Evolutionary conservation across 2,113 vertebrate genomes (phyloP).

Genomic region (Orientallactaga bullata): DNA sequence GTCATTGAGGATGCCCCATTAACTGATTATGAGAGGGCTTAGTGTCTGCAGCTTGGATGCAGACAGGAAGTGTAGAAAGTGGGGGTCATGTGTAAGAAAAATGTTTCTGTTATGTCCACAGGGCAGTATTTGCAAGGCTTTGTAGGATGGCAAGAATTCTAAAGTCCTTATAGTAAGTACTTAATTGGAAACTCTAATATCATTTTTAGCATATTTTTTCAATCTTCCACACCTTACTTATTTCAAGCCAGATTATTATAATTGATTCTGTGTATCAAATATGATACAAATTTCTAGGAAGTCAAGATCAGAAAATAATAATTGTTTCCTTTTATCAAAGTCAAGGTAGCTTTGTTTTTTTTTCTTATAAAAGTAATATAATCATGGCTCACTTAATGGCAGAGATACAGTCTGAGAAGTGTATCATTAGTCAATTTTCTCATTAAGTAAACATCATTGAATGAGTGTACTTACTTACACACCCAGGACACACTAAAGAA

Average conservation of each 20-base stretch:
- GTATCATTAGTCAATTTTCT: not conserved
- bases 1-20: not conserved
- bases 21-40: not conserved
- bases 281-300: constrained; percentile 17
- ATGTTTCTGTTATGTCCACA: not conserved
- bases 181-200: constrained; percentile 9
- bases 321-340: constrained; percentile 34
- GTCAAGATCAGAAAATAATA: constrained; percentile 18
- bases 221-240: not conserved
- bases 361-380: constrained; percentile 22
- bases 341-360: constrained; percentile 18
- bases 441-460: not conserved
- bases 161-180: not conserved
- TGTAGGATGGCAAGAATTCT: not conserved
- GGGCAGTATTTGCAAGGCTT: not conserved
- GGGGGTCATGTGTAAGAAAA: not conserved
- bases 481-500: not conserved
- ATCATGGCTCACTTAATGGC: not conserved
- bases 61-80: not conserved
- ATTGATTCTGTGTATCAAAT: not conserved
- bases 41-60: not conserved
- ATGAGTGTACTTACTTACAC: too few relatives aligned
- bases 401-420: not conserved
- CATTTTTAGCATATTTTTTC: constrained; percentile 17
- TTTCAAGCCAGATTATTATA: constrained; percentile 7